Evolutionary conservation across 2,113 vertebrate genomes (phyloP), one percentile per base, ranked within the genome.

Genomic region (Cavia aperea): DNA sequence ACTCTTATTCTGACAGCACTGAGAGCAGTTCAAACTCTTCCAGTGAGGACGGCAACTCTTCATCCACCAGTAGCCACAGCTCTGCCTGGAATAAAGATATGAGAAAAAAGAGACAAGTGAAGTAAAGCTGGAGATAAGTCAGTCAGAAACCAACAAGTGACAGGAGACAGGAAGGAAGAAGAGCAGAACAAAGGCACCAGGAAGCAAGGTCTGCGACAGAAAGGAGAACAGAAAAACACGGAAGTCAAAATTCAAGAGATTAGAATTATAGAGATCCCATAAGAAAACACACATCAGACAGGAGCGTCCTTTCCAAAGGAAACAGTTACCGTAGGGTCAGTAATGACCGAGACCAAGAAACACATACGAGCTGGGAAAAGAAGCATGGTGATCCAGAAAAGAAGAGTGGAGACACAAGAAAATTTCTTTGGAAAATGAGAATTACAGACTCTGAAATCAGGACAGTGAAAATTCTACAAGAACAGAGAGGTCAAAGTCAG

Each of bases 1-100:
- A 97, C 83, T 98, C 98, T 4, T 97, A 96, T 33, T 97, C 97
- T 10, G 96, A 97, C 81, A 98, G 97, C 95, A 98, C 97, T 60
- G 97, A 96, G 77, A 98, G 97, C 89, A 97, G 97, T 66, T 98
- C 98, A 21, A 98, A 63, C 24, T 63, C 23, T 58, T 58, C 56
- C 16, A 56, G 14, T 12, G 62, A 23, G 7, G 26, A 29, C 62
- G 29, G 62, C 11, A 4, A 58, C 56, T 58, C 15, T 58, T 58
- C 5, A 5, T 58, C 54, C 54, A 56, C 54, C 54, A 56, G 54
- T 56, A 56, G 54, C 54, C 54, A 13, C 14, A 63, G 62, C 62
- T 63, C 29, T 78, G 54, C 29, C 81, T 49, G 96, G 97, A 97
- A 96, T 90, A 98, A 97, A 92, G 94, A 93, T 63, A 97, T 92